Evolutionary conservation across 2,888 invertebrate genomes (phyloP).

Genomic region (Tachina fera): DNA sequence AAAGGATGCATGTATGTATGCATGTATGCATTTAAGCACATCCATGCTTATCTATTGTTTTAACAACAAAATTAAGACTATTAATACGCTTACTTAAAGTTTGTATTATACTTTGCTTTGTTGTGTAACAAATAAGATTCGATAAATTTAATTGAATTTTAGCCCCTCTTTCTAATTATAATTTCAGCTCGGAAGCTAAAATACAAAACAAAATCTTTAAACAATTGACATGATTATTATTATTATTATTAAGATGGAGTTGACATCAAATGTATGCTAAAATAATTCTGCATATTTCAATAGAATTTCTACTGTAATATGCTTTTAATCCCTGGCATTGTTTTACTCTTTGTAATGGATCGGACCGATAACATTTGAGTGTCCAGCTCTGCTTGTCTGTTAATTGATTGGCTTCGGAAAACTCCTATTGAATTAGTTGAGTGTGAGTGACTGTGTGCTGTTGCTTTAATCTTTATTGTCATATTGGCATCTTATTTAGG

Average conservation of each 20-base stretch:
- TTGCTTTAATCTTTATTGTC: slow-evolving; percentile 5
- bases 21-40: slow-evolving; percentile 4
- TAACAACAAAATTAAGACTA: slow-evolving; percentile 1
- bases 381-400: neutral
- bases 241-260: neutral
- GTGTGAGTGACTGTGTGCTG: neutral
- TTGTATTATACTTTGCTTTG: neutral
- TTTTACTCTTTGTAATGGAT: neutral
- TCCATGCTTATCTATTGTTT: slow-evolving; percentile 53
- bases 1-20: neutral
- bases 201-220: slow-evolving; percentile 12
- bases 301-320: neutral
- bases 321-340: slow-evolving; percentile 13
- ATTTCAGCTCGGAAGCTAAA: neutral
- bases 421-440: slow-evolving; percentile 8
- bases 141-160: slow-evolving; percentile 68
- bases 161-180: slow-evolving; percentile 51
- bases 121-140: slow-evolving; percentile 25
- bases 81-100: neutral
- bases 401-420: slow-evolving; percentile 11
- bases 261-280: slow-evolving; percentile 23
- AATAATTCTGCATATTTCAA: slow-evolving; percentile 44
- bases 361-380: neutral
- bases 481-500: slow-evolving; percentile 9
- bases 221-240: slow-evolving; percentile 43